Evolutionary conservation across 1,140 invertebrate genomes (phyloP), one percentile per base, ranked within the genome.

Genomic region (Ladona fulva): DNA sequence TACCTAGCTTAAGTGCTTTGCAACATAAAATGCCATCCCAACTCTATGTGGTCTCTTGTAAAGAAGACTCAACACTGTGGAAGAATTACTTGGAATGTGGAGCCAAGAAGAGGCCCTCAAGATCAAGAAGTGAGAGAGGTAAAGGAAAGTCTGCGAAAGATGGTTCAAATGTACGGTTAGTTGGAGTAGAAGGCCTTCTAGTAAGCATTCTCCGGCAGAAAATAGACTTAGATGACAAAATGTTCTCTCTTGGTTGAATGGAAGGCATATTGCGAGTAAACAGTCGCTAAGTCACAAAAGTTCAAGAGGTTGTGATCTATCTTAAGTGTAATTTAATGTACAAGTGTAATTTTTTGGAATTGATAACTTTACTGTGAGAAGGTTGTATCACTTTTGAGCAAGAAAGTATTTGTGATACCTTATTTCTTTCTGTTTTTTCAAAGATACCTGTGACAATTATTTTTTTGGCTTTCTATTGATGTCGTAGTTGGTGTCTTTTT

Each of bases 121-220:
- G 52, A 12, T 19, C 5, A 19, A 16, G 52, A 19, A 22, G 16
- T 66, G n/a, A 66, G n/a, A 66, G n/a, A 22, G 52, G n/a, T 12
- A 66, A 66, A 22, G 52, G 52, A 22, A 22, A 5, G 59, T 83
- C 86, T 42, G 59, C 81, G 10, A 83, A 83, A 24, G 82, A 84
- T 42, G 81, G 83, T 78, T 79, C 79, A 76, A 16, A 66, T 19
- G 52, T 22, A 22, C 83, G 83, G 1, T 75, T 88, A 29, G 83
- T 87, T 6, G 83, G 84, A 3, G 82, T 82, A 10, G 87, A 88
- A 83, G 85, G 86, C 77, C 79, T 88, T 10, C 81, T 88, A 24
- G 83, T 83, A 75, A 86, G 86, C 10, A 84, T 88, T 75, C 79
- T 88, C 3, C 83, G 81, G 42, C 87, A 88, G 76, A 79, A 86